Evolutionary conservation across 2,888 invertebrate genomes (phyloP).

Genomic region (Dermolepida albohirtum): DNA sequence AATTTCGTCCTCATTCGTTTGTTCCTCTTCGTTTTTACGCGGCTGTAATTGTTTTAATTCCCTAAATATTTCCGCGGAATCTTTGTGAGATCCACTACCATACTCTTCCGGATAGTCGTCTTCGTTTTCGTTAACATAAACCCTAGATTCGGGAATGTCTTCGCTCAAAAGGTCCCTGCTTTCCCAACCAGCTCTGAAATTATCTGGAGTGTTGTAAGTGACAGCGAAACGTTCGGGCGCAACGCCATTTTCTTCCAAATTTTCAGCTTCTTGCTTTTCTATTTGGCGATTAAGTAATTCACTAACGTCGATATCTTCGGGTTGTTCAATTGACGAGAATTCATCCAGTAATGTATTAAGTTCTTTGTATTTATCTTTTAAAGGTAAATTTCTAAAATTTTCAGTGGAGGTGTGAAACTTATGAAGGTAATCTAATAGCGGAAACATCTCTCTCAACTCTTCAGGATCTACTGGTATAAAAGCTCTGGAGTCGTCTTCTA

Average conservation of each 20-base stretch:
- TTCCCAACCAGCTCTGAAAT: slow-evolving; percentile 65
- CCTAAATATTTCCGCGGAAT: slow-evolving; percentile 49
- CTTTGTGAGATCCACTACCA: slow-evolving; percentile 57
- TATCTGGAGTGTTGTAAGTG: slow-evolving; percentile 66
- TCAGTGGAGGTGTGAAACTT: slow-evolving; percentile 42
- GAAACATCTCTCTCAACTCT: slow-evolving; percentile 54
- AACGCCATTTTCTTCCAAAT: slow-evolving; percentile 42
- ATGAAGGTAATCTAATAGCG: slow-evolving; percentile 46
- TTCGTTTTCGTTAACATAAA: slow-evolving; percentile 70
- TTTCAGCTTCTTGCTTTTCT: slow-evolving; percentile 45
- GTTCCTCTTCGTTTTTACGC: slow-evolving; percentile 35
- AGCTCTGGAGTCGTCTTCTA: slow-evolving; percentile 41
- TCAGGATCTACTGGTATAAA: slow-evolving; percentile 44
- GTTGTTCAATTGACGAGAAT: slow-evolving; percentile 50
- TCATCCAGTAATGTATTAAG: slow-evolving; percentile 51
- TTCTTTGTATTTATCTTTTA: slow-evolving; percentile 47
- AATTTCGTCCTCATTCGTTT: slow-evolving; percentile 42
- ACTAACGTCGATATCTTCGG: slow-evolving; percentile 42
- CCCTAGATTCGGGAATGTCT: slow-evolving; percentile 67
- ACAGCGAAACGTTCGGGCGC: slow-evolving; percentile 60
- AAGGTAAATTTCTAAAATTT: slow-evolving; percentile 44
- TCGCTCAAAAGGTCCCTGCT: slow-evolving; percentile 57
- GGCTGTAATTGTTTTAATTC: slow-evolving; percentile 48
- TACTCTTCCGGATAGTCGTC: slow-evolving; percentile 56
- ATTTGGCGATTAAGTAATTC: slow-evolving; percentile 44